Evolutionary conservation across 2,888 invertebrate species (phyloP), one percentile per base, ranked within the genome.

Genomic region (Pharmacophagus antenor): DNA sequence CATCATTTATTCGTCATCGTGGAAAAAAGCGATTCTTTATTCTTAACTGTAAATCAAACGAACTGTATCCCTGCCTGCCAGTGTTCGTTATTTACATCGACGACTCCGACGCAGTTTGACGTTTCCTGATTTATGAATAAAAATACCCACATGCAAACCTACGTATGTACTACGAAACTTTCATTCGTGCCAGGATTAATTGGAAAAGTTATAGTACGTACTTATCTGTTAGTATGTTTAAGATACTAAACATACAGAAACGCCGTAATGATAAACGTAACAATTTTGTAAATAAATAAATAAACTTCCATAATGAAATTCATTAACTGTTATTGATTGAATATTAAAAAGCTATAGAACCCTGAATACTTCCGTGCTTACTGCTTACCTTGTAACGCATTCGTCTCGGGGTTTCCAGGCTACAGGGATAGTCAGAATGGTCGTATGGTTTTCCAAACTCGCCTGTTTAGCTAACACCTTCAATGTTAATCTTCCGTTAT

Each of bases 71-170:
- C 64, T 61, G 69, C 69, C 68, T 72, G 71, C 71, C 70, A 67
- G 71, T 70, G 37, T 56, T 56, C 66, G 81, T 80, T 78, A 86
- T 85, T 84, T 84, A 84, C 85, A 72, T 75, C 72, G 73, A 70
- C 75, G 71, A 68, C 73, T 72, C 73, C 69, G 71, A 73, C 70
- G 67, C 74, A 75, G 77, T 84, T 84, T 83, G 86, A 84, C 85
- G 82, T 71, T 72, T 63, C 61, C 76, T 82, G 86, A 86, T 84
- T 86, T 84, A 86, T 83, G 74, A 69, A 63, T 67, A 68, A 66
- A 73, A 69, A 69, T 65, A 65, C 62, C 65, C 37, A 37, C 48
- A 48, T 17, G 6, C 44, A 42, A n/a, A 25, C 48, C 4, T 2
- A 25, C 47, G 48, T 25, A 23, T 48, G 25, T 54, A 44, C 22